These are phyloP conservation scores for Lamellibrachia columna DNA, from an alignment of 2,888 invertebrate species.

Conservation along the genomic window DNA sequence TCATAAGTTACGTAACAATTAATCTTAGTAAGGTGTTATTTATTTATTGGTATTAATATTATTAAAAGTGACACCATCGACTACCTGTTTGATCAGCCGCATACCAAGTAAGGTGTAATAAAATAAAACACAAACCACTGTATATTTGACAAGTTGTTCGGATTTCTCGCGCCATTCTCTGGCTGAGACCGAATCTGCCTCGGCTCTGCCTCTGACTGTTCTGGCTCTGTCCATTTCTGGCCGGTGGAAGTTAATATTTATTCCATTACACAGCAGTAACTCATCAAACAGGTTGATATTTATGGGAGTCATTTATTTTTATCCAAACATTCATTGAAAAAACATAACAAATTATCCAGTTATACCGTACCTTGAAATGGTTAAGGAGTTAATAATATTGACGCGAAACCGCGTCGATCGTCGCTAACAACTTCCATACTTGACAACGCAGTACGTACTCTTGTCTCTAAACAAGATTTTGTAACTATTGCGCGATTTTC, in stretches of 20 bases:
- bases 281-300: not conserved
- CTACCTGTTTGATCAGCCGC: not conserved
- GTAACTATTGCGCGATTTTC: not conserved
- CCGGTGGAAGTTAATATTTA: not conserved
- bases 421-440: conserved; percentile 12
- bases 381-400: not conserved
- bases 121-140: not conserved
- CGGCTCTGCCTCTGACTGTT: not conserved
- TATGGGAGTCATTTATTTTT: not conserved
- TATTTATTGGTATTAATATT: not conserved
- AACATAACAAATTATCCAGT: not conserved
- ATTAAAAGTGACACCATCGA: not conserved
- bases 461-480: not conserved
- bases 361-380: not conserved
- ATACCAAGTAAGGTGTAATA: too few relatives aligned
- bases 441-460: not conserved
- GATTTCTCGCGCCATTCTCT: not conserved
- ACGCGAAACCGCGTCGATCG: not conserved
- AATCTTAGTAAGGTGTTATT: too few relatives aligned
- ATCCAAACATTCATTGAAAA: not conserved
- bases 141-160: not conserved
- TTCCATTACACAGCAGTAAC: not conserved
- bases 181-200: not conserved
- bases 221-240: not conserved
- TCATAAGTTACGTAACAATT: too few relatives aligned